Conservation (phyloP, 2,113 vertebrate genomes). For the Onychostruthus taczanowskii region DNA sequence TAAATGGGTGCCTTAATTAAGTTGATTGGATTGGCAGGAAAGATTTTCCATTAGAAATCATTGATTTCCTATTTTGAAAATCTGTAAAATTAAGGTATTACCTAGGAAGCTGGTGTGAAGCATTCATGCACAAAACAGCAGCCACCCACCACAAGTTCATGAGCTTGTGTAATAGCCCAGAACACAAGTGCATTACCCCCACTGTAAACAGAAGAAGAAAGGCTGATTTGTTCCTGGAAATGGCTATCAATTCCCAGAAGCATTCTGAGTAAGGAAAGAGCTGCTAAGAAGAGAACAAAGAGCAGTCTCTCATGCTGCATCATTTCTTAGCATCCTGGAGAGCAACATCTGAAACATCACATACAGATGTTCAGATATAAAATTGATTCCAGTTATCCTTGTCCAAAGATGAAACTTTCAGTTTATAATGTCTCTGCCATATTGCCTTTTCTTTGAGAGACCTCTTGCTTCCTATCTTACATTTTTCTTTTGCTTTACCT, state of each 20-base stretch:
- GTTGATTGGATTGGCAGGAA: not conserved
- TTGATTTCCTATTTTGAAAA: not conserved
- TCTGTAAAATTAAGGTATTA: not conserved
- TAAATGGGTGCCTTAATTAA: not conserved
- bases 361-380: not conserved
- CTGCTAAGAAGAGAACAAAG: not conserved
- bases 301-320: not conserved
- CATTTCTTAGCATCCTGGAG: not conserved
- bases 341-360: not conserved
- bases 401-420: not conserved
- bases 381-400: not conserved
- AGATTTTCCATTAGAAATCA: not conserved
- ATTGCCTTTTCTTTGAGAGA: not conserved
- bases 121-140: not conserved
- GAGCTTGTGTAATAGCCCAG: conserved; percentile 11
- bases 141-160: not conserved
- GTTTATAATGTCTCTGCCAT: not conserved
- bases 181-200: not conserved
- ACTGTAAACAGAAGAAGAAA: not conserved
- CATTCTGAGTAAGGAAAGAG: not conserved
- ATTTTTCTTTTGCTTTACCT: not conserved
- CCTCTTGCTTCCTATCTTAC: not conserved
- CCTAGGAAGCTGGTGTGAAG: not conserved
- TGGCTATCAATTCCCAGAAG: not conserved
- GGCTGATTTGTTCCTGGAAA: not conserved